Conservation (phyloP, 2,888 invertebrate genomes). For the Drosophila meridionalis region DNA sequence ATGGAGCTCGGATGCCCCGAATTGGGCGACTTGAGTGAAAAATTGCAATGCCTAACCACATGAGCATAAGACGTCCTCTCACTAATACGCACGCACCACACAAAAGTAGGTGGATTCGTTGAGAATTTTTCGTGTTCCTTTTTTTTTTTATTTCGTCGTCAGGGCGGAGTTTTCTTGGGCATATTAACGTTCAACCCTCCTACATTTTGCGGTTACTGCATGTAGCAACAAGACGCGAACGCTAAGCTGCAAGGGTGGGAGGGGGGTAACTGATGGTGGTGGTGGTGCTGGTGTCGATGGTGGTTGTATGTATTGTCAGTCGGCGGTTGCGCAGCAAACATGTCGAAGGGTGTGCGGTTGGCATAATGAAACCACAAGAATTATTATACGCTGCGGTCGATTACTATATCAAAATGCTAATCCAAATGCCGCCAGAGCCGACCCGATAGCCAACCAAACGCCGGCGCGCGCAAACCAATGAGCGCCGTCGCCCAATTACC, state of each 20-base stretch:
- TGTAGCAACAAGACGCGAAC: conserved; percentile 29
- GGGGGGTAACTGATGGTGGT: conserved; percentile 5
- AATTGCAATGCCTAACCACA: conserved; percentile 61
- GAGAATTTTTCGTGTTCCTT: background rate
- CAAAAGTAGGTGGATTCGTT: conserved; percentile 38
- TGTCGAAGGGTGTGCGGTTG: conserved; percentile 70
- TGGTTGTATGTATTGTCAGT: conserved; percentile 56
- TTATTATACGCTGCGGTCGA: conserved; percentile 82
- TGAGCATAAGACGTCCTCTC: conserved; percentile 55
- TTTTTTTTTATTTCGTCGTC: conserved; percentile 31
- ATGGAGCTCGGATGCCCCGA: conserved; percentile 16
- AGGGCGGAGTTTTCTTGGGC: conserved; percentile 69
- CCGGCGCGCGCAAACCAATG: conserved; percentile 56
- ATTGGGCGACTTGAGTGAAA: conserved; percentile 58
- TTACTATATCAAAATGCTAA: conserved; percentile 76
- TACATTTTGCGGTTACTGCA: conserved; percentile 69
- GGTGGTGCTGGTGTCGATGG: conserved; percentile 25
- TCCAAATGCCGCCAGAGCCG: conserved; percentile 44
- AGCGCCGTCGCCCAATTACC: conserved; percentile 30
- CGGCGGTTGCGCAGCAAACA: conserved; percentile 62
- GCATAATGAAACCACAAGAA: conserved; percentile 83
- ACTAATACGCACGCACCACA: conserved; percentile 24
- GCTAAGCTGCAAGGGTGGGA: conserved; percentile 6
- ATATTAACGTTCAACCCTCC: conserved; percentile 70
- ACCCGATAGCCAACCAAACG: conserved; percentile 61